Evolutionary conservation across 2,888 invertebrate genomes (phyloP), one percentile per base, ranked within the genome.

Genomic region (Coleophora deauratella): DNA sequence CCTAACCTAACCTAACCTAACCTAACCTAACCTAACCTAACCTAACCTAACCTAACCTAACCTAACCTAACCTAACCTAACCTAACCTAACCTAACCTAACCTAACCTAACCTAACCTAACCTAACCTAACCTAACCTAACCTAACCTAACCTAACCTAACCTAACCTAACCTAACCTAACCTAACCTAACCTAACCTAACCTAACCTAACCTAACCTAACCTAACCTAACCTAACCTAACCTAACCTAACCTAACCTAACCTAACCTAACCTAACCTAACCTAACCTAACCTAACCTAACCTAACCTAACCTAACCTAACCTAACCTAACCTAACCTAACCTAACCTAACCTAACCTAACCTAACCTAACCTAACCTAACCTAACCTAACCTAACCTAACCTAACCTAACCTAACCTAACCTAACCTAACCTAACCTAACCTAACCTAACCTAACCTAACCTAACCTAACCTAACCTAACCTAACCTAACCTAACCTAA

Each of bases 21-120:
- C 49, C 49, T 51, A 47, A 51, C 49, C 52, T 50, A 48, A 52
- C 47, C 52, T 52, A 50, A 50, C 50, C 52, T 50, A 50, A 50
- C 51, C 49, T 51, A 49, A 49, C 51, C 47, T 49, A 45, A 47
- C 47, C 45, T 47, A 44, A 44, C 41, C 44, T 42, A 42, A 43
- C 40, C 44, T 43, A 46, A 47, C 49, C 49, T 44, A 47, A 47
- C 50, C 49, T 47, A 49, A 47, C 49, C 45, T 38, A 38, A 38
- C 38, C 38, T 38, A 38, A 38, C 38, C 38, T 38, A 38, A 38
- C 38, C 38, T 38, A 38, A 38, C 38, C 38, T 38, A 38, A 38
- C 38, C 38, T 38, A 38, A 38, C 38, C 38, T 38, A 38, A 38
- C 38, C 38, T 38, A 38, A 38, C 38, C 38, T 38, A 38, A 38